Percentiles rank a stretch among this genome's conserved stretches.
Evolutionary conservation across 2,797 vertebrate species (phyloP).

Genomic region (Mormyrus hasselquistii): DNA sequence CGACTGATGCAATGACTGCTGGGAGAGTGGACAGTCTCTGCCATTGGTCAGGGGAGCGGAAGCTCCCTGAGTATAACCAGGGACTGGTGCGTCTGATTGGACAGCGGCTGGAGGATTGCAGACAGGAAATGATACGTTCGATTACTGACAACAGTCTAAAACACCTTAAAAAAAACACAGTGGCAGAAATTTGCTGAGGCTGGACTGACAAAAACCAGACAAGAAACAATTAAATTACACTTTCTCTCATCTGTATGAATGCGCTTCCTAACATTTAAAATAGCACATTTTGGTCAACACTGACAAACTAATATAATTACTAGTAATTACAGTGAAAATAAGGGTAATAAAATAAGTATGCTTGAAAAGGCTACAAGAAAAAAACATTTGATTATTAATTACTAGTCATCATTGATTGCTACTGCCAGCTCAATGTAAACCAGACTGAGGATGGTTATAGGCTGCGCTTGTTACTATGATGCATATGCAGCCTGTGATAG

Average conservation of each 20-base stretch:
- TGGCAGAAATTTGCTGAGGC: background rate
- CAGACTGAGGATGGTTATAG: background rate
- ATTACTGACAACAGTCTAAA: background rate
- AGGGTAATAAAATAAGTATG: background rate
- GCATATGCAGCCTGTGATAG: background rate
- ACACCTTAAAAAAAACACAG: background rate
- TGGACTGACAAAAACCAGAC: background rate
- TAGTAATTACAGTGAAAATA: background rate
- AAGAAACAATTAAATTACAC: background rate
- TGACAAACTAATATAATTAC: background rate
- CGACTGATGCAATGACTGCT: constrained; percentile 42
- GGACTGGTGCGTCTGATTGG: constrained; percentile 35
- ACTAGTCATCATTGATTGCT: background rate
- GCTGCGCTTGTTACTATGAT: background rate
- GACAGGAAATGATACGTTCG: background rate
- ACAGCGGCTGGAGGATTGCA: constrained; percentile 33
- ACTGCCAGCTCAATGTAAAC: background rate
- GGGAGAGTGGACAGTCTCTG: constrained; percentile 54
- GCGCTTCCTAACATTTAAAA: background rate
- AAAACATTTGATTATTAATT: background rate
- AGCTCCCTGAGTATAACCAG: constrained; percentile 25
- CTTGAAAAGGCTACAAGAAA: background rate
- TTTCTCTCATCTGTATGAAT: background rate
- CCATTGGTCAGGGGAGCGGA: constrained; percentile 49
- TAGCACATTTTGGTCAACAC: background rate